A percentile compares a stretch with the other conserved stretches of the same genome.
phyloP scores from a whole-genome alignment of 2,797 vertebrate species.

The Sorex maritimensis region DNA sequence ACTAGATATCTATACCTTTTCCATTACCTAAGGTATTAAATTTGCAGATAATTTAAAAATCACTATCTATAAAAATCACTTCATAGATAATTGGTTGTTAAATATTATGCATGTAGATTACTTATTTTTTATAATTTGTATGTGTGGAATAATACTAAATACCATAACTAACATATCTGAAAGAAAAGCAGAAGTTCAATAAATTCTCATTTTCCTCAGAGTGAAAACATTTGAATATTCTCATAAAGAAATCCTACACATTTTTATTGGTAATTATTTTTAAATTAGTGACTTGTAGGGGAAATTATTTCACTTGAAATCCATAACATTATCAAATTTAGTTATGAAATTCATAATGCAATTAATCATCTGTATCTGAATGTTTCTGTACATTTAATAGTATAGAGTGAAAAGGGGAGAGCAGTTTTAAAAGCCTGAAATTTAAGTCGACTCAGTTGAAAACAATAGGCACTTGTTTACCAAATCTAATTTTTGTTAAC shows the following conservation, averaged over 20 bases:
- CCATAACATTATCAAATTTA: not conserved
- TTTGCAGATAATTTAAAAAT: slow-evolving; percentile 25
- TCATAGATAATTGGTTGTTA: not conserved
- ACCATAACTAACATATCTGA: slow-evolving; percentile 42
- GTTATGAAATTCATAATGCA: not conserved
- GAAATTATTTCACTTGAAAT: slow-evolving; percentile 59
- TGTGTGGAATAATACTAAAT: slow-evolving; percentile 9
- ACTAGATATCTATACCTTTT: not conserved
- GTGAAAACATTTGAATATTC: slow-evolving; percentile 11
- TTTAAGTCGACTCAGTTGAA: not conserved
- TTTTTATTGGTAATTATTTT: slow-evolving; percentile 76
- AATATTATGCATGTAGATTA: not conserved
- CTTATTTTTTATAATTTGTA: slow-evolving; percentile 53
- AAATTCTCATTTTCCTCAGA: slow-evolving; percentile 65
- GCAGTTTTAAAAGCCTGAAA: not conserved
- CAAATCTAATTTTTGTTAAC: too few relatives aligned
- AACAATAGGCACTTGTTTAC: not conserved
- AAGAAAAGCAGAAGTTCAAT: slow-evolving; percentile 22
- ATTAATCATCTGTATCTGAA: not conserved
- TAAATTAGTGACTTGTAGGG: slow-evolving; percentile 47
- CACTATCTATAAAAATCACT: not conserved
- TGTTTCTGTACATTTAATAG: not conserved
- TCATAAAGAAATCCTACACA: slow-evolving; percentile 56
- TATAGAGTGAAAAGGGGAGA: not conserved
- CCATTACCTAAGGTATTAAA: not conserved